A percentile compares a stretch with the other conserved stretches of the same genome.
Evolutionary conservation across 2,797 vertebrate species (phyloP).

Genomic region (Hirundo rustica): DNA sequence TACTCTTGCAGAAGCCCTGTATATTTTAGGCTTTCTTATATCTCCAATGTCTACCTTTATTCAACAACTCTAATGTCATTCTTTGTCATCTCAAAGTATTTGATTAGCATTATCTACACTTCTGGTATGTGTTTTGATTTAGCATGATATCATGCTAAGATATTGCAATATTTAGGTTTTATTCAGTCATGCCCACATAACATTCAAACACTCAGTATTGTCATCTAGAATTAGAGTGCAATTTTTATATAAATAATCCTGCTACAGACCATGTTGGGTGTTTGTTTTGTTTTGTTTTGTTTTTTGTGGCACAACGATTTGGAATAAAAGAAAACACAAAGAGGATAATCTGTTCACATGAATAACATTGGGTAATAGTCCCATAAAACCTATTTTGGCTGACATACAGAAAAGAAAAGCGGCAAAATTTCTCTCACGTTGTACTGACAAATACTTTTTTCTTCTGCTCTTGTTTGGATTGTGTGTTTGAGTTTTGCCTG

Average conservation of each 20-base stretch:
- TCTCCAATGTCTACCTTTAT: not conserved
- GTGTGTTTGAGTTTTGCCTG: not conserved
- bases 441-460: not conserved
- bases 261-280: not conserved
- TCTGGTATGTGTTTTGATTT: not conserved
- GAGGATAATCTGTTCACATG: not conserved
- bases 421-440: not conserved
- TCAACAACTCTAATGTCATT: not conserved
- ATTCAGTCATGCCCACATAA: not conserved
- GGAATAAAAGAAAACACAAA: not conserved
- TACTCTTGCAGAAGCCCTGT: not conserved
- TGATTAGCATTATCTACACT: not conserved
- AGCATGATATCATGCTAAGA: not conserved
- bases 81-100: not conserved
- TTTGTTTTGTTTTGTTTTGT: no score
- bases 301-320: not conserved
- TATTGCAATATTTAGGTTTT: not conserved
- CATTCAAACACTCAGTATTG: not conserved
- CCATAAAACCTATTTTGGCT: not conserved
- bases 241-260: not conserved
- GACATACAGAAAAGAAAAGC: not conserved
- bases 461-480: not conserved
- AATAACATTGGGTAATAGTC: not conserved
- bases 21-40: not conserved
- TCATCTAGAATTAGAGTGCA: not conserved